Evolutionary conservation across 2,888 invertebrate genomes (phyloP).

Genomic region (Cordilura impudica): DNA sequence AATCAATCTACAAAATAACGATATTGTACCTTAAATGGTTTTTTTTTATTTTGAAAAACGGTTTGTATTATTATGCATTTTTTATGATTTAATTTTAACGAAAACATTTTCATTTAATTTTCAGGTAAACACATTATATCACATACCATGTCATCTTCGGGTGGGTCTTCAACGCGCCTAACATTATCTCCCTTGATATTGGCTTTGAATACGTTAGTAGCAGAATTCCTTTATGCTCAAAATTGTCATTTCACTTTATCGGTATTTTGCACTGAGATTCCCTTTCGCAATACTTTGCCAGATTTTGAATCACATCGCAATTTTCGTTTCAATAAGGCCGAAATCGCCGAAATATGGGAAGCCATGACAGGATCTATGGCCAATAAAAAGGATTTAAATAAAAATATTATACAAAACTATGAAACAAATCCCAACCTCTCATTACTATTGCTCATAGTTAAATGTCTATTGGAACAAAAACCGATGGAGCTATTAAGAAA

Average conservation of each 20-base stretch:
- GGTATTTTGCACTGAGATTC: conserved; percentile 76
- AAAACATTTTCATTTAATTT: too few relatives aligned
- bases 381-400: conserved; percentile 48
- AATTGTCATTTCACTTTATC: conserved; percentile 76
- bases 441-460: conserved; percentile 65
- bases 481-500: conserved; percentile 27
- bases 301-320: conserved; percentile 70
- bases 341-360: conserved; percentile 72
- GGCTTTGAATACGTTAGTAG: conserved; percentile 75
- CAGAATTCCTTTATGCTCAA: conserved; percentile 76
- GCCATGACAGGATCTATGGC: conserved; percentile 65
- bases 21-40: too few relatives aligned
- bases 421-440: conserved; percentile 59
- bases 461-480: conserved; percentile 52
- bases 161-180: conserved; percentile 65
- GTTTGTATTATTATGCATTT: too few relatives aligned
- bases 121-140: conserved; percentile 70
- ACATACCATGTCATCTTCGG: conserved; percentile 61
- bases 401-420: conserved; percentile 63
- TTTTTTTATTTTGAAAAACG: too few relatives aligned
- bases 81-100: too few relatives aligned
- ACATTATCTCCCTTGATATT: conserved; percentile 71
- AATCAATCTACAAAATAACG: too few relatives aligned
- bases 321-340: conserved; percentile 73
- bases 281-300: conserved; percentile 73